phyloP scores from a whole-genome alignment of 2,797 vertebrate genomes.

The Sebastes umbrosus region DNA sequence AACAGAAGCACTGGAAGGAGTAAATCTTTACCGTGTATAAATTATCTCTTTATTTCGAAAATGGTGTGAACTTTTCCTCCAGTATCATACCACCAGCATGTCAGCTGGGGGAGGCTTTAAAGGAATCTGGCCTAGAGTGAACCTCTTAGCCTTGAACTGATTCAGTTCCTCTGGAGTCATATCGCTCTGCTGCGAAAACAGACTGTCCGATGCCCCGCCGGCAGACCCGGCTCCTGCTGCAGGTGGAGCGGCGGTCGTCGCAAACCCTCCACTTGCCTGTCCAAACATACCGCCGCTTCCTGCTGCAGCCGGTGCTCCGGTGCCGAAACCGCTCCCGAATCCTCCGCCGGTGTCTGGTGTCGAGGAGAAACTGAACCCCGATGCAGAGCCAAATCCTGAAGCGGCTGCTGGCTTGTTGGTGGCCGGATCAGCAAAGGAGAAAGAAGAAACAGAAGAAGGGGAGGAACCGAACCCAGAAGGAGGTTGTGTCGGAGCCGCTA shows the following conservation, averaged over 20 bases:
- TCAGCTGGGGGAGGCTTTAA: conserved; percentile 85
- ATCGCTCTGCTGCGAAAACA: conserved; percentile 85
- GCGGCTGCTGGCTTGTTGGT: conserved; percentile 32
- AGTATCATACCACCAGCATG: conserved; percentile 76
- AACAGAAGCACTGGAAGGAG: not conserved
- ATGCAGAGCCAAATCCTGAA: conserved; percentile 63
- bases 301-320: not conserved
- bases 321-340: conserved; percentile 48
- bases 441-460: conserved; percentile 75
- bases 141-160: conserved; percentile 88
- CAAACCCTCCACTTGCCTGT: conserved; percentile 54
- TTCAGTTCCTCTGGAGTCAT: conserved; percentile 86
- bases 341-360: conserved; percentile 6
- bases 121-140: conserved; percentile 90
- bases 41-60: not conserved
- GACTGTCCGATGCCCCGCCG: conserved; percentile 41
- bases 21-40: not conserved
- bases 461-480: conserved; percentile 58
- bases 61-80: not conserved
- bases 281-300: conserved; percentile 38
- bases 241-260: not conserved
- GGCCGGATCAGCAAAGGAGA: conserved; percentile 82
- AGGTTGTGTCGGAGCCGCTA: conserved; percentile 65
- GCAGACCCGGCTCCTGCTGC: conserved; percentile 34
- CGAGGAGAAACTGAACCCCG: conserved; percentile 69